A percentile compares a stretch with the other conserved stretches of the same genome.
Evolutionary conservation across 2,797 vertebrate genomes (phyloP).

Genomic region (Chromis chromis): DNA sequence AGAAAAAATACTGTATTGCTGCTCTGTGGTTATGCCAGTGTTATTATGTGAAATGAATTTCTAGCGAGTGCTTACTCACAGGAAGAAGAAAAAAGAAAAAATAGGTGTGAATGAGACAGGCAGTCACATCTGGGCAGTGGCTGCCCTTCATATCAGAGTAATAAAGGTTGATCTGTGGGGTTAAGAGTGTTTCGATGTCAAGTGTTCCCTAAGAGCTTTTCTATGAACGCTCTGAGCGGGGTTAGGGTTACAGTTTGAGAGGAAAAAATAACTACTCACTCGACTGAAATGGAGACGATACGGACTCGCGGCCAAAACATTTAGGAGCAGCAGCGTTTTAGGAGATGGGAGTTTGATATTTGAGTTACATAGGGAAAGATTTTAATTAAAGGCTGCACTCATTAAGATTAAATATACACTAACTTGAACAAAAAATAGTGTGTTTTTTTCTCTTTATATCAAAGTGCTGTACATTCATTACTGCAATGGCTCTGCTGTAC

Average conservation of each 20-base stretch:
- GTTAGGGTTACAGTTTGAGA: constrained; percentile 7
- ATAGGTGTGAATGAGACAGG: constrained; percentile 5
- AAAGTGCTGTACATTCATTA: constrained; percentile 16
- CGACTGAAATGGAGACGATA: constrained; percentile 4
- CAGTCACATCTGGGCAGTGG: not conserved
- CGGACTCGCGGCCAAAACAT: constrained; percentile 6
- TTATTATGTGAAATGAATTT: constrained; percentile 5
- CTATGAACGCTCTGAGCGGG: not conserved
- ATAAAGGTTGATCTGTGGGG: constrained; percentile 21
- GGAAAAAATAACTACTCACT: constrained; percentile 9
- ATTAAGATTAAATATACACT: constrained; percentile 13
- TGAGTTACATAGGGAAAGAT: not conserved
- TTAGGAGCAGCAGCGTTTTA: not conserved
- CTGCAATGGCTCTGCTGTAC: not conserved
- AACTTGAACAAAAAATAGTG: not conserved
- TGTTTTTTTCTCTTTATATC: constrained; percentile 12
- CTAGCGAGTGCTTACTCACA: not conserved
- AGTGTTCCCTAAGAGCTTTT: constrained; percentile 18
- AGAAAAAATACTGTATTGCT: not conserved
- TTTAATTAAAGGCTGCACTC: constrained; percentile 19
- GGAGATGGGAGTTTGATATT: constrained; percentile 21
- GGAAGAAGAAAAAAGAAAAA: not conserved
- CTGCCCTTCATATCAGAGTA: constrained; percentile 15
- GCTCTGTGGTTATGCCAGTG: not conserved
- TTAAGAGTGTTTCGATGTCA: constrained; percentile 30